phyloP scores from a whole-genome alignment of 2,113 vertebrate genomes.

The Micronycteris hirsuta region DNA sequence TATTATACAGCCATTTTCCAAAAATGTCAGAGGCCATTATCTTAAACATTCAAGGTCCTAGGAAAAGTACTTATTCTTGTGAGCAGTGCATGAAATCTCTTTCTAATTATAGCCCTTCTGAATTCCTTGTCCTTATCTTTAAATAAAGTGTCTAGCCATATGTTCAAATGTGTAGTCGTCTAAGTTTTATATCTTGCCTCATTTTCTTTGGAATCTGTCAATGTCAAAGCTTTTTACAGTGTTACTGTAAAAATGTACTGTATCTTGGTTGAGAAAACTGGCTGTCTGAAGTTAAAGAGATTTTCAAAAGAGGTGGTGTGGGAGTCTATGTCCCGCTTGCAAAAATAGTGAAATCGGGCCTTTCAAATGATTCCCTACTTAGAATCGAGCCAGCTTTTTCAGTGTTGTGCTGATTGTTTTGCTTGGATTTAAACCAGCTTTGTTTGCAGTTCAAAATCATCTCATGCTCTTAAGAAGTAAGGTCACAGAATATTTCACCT shows the following conservation, averaged over 20 bases:
- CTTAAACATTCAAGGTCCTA: background rate
- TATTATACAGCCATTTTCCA: slow-evolving; percentile 13
- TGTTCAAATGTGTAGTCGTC: slow-evolving; percentile 59
- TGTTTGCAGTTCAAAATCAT: background rate
- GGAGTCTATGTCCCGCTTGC: slow-evolving; percentile 56
- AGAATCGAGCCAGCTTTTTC: slow-evolving; percentile 27
- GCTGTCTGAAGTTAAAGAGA: slow-evolving; percentile 57
- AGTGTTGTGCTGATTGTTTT: background rate
- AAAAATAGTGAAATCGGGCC: slow-evolving; percentile 53
- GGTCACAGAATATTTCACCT: background rate
- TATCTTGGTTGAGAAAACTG: slow-evolving; percentile 55
- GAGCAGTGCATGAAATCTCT: background rate
- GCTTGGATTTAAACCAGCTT: background rate
- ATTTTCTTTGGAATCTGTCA: slow-evolving; percentile 64
- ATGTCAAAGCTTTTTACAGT: slow-evolving; percentile 62
- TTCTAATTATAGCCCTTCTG: slow-evolving; percentile 54
- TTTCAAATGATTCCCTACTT: slow-evolving; percentile 45
- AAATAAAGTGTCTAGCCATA: slow-evolving; percentile 66
- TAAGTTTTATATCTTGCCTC: slow-evolving; percentile 51
- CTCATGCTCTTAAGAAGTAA: background rate
- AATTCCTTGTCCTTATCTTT: slow-evolving; percentile 57
- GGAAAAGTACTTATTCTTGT: slow-evolving; percentile 31
- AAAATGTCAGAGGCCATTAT: slow-evolving; percentile 30
- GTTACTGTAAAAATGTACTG: slow-evolving; percentile 61
- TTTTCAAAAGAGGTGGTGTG: slow-evolving; percentile 49